phyloP scores from a whole-genome alignment of 2,888 invertebrate genomes.

The Cynaeus angustus region DNA sequence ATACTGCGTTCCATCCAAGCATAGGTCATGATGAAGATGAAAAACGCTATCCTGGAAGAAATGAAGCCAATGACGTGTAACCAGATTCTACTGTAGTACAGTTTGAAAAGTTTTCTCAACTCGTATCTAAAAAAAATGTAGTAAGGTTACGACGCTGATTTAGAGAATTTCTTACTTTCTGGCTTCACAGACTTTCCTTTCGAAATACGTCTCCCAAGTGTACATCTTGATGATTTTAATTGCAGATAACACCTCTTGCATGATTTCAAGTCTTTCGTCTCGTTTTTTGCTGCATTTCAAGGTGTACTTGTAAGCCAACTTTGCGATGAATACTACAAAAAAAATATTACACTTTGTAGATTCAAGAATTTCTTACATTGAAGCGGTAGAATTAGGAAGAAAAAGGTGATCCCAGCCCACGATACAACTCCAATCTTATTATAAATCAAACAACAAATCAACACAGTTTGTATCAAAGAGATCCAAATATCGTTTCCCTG shows the following conservation, averaged over 20 bases:
- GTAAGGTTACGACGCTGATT: neutral
- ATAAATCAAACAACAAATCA: slow-evolving; percentile 79
- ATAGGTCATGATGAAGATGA: slow-evolving; percentile 73
- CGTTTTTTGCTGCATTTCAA: slow-evolving; percentile 63
- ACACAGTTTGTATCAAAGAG: slow-evolving; percentile 73
- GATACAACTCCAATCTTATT: slow-evolving; percentile 72
- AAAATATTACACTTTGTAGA: slow-evolving; percentile 1
- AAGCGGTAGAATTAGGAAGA: slow-evolving; percentile 69
- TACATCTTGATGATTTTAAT: slow-evolving; percentile 65
- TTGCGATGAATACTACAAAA: slow-evolving; percentile 51
- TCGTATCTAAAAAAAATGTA: slow-evolving; percentile 75
- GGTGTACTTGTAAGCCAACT: slow-evolving; percentile 54
- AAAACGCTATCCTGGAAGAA: slow-evolving; percentile 66
- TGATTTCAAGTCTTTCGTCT: slow-evolving; percentile 59
- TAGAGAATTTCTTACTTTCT: slow-evolving; percentile 54
- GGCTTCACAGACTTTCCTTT: slow-evolving; percentile 73
- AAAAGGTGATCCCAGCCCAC: slow-evolving; percentile 74
- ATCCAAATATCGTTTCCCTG: slow-evolving; percentile 90
- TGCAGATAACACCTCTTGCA: slow-evolving; percentile 61
- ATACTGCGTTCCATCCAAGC: slow-evolving; percentile 81
- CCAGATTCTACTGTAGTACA: slow-evolving; percentile 64
- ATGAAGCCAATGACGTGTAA: slow-evolving; percentile 63
- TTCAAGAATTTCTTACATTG: slow-evolving; percentile 55
- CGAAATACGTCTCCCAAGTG: slow-evolving; percentile 62
- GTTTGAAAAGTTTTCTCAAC: slow-evolving; percentile 74